Evolutionary conservation across 2,888 invertebrate species (phyloP).

Genomic region (Clitarchus hookeri): DNA sequence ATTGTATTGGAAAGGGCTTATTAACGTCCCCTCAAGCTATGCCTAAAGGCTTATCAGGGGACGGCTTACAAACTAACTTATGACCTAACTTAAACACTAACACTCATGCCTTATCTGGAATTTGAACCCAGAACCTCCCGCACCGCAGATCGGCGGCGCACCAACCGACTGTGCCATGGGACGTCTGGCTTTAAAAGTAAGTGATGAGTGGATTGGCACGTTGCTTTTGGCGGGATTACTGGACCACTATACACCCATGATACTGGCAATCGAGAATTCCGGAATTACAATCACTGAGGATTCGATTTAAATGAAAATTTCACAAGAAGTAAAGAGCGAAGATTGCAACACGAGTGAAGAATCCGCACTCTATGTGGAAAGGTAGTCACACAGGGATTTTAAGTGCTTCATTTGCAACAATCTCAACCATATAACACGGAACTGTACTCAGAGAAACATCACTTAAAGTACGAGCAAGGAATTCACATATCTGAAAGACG

Average conservation of each 20-base stretch:
- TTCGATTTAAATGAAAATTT: neutral
- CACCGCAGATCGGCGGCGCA: no score
- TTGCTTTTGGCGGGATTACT: neutral
- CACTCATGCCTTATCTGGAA: no score
- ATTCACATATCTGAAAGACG: neutral
- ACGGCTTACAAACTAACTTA: no score
- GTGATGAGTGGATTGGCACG: neutral
- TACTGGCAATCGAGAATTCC: neutral
- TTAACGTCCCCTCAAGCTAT: no score
- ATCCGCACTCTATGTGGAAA: neutral
- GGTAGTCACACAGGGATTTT: neutral
- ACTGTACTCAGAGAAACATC: neutral
- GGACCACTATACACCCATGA: neutral
- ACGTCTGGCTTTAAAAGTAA: neutral
- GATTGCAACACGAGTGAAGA: neutral
- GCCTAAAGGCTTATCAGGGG: no score
- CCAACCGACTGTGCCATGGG: no score
- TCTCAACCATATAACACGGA: neutral
- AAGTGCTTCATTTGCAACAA: neutral
- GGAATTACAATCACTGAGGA: neutral
- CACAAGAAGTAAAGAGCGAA: neutral
- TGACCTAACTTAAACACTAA: no score
- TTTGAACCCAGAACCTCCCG: no score
- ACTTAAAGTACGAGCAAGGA: neutral
- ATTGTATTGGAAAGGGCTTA: no score